Evolutionary conservation across 2,113 vertebrate genomes (phyloP).

Genomic region (Corythornis cristatus): DNA sequence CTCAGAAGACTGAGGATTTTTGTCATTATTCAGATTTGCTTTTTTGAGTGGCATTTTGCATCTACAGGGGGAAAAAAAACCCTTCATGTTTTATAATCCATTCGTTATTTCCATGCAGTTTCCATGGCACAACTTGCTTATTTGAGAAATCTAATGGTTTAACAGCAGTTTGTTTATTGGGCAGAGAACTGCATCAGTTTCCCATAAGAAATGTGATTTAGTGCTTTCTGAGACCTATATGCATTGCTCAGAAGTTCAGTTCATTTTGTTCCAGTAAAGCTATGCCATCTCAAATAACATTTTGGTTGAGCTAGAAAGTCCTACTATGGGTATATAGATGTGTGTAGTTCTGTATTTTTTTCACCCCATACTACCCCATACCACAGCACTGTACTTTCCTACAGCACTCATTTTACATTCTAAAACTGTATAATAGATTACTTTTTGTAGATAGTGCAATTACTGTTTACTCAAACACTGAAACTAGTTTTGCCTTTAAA

Average conservation of each 20-base stretch:
- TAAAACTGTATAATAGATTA: background rate
- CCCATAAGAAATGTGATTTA: background rate
- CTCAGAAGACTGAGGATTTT: background rate
- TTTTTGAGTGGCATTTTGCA: background rate
- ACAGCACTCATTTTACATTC: background rate
- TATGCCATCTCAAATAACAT: background rate
- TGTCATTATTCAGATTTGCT: background rate
- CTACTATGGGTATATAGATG: background rate
- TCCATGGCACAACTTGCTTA: slow-evolving; percentile 6
- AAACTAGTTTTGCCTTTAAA: background rate
- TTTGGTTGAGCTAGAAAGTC: background rate
- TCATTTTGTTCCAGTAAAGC: background rate
- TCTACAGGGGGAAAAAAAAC: background rate
- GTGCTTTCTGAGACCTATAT: background rate
- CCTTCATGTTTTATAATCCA: background rate
- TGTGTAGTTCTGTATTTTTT: background rate
- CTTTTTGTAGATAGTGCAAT: background rate
- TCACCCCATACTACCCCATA: background rate
- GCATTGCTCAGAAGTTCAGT: background rate
- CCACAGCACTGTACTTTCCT: background rate
- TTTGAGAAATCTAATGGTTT: background rate
- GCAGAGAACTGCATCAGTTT: background rate
- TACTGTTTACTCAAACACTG: background rate
- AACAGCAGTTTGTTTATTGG: background rate
- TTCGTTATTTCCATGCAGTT: background rate